Conservation (phyloP, 1,140 invertebrate species). For the Drosophila micromelanica region DNA sequence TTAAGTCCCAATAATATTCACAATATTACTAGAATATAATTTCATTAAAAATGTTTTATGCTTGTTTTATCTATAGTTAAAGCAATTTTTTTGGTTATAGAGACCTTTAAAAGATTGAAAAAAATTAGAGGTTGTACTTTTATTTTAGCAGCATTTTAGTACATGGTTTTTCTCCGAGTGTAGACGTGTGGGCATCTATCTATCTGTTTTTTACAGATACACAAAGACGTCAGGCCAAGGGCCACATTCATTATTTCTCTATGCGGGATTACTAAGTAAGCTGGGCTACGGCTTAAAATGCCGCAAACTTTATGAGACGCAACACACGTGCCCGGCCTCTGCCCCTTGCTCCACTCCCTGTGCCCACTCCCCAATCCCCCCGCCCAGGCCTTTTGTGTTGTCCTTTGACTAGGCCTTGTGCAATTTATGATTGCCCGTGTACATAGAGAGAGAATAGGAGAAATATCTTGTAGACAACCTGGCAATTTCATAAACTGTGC, state of each 20-base stretch:
- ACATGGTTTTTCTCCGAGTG: too few relatives aligned
- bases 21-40: too few relatives aligned
- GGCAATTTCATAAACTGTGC: conserved; percentile 80
- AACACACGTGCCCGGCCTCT: conserved; percentile 63
- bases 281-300: conserved; percentile 74
- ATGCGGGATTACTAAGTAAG: conserved; percentile 75
- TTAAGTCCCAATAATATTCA: too few relatives aligned
- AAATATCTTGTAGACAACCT: conserved; percentile 70
- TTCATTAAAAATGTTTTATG: too few relatives aligned
- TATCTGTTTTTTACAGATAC: conserved; percentile 56
- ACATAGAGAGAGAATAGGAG: conserved; percentile 1
- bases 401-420: conserved; percentile 57
- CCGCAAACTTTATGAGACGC: conserved; percentile 79
- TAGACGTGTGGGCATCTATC: conserved; percentile 20
- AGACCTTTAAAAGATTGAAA: too few relatives aligned
- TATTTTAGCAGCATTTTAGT: too few relatives aligned
- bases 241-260: conserved; percentile 79
- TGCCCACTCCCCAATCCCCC: not conserved
- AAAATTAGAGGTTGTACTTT: too few relatives aligned
- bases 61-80: too few relatives aligned
- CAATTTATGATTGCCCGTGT: conserved; percentile 75
- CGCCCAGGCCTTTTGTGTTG: conserved; percentile 26
- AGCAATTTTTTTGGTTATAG: too few relatives aligned
- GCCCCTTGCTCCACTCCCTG: not conserved
- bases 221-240: conserved; percentile 47